Base-by-base conservation (phyloP, 2,797 vertebrate species). In the Octomys mimax region DNA sequence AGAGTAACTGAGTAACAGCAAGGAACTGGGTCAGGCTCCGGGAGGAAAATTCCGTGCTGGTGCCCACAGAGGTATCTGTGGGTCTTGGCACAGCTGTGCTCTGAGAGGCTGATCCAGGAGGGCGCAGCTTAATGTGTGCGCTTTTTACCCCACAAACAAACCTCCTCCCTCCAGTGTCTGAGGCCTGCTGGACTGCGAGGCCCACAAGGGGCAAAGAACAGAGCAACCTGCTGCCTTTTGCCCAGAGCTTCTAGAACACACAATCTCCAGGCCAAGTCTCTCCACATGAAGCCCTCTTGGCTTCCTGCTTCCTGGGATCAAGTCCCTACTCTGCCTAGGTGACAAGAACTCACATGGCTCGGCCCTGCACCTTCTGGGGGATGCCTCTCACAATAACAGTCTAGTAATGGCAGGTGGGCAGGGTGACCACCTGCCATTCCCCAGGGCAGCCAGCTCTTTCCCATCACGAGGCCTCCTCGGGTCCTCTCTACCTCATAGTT, bases 31-130 rank as follows among this genome's bases (percentile, higher is more conserved):
- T 79, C 57, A 0, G 49, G 18, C 14, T n/a, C 77, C 11, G 14
- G 9, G 71, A 84, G 94, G 96, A 83, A 97, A 95, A 80, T 97
- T 95, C 96, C 95, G 91, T 10, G 39, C 68, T 12, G 31, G 86
- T 13, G 10, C 83, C 57, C 86, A n/a, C n/a, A 91, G 85, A 95
- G 36, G 82, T 42, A 94, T n/a, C 49, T 85, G 26, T 49, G 84
- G 14, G 36, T 81, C 57, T 62, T 14, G 24, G 21, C 77, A 86
- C 42, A 33, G 31, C 18, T 4, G 5, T 85, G 46, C 28, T 46
- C 52, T 39, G 24, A 0, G 0, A 85, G 82, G 75, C n/a, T 1
- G 21, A 52, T 57, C 73, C 93, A 61, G 49, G 33, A 19, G 28
- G 73, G 42, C 39, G 10, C 18, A 4, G 68, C 70, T 14, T 57